These are phyloP conservation scores for Datnioides undecimradiatus DNA, from an alignment of 2,113 vertebrate genomes.

Conservation along the genomic window DNA sequence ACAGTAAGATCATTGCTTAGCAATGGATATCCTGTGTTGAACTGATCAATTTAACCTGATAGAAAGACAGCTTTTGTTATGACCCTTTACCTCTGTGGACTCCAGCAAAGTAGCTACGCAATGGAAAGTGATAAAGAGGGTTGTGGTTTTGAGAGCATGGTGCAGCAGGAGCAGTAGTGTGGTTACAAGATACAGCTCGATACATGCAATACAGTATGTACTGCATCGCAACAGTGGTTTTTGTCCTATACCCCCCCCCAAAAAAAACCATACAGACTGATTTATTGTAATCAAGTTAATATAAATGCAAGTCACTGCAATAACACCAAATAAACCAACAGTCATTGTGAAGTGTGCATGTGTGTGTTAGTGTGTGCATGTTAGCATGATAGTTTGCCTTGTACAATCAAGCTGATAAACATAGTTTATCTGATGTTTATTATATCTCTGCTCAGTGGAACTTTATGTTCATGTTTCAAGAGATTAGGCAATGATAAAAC, in stretches of 20 bases:
- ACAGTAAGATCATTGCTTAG: not conserved
- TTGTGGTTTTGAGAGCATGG: conserved; percentile 78
- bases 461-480: conserved; percentile 20
- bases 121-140: conserved; percentile 78
- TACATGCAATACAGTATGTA: conserved; percentile 78
- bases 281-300: not conserved
- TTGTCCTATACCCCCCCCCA: conserved; percentile 43
- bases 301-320: not conserved
- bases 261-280: conserved; percentile 33
- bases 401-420: conserved; percentile 39
- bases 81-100: conserved; percentile 64
- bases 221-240: conserved; percentile 71
- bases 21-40: not conserved
- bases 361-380: not conserved
- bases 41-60: conserved; percentile 15
- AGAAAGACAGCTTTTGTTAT: conserved; percentile 28
- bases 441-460: conserved; percentile 50
- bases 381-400: not conserved
- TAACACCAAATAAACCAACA: not conserved
- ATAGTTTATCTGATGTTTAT: conserved; percentile 37
- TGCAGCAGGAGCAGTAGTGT: conserved; percentile 79
- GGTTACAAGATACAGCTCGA: conserved; percentile 77
- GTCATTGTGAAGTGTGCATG: not conserved
- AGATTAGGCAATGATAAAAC: conserved; percentile 19
- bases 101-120: conserved; percentile 55